Conservation (phyloP, 2,888 invertebrate species). For the Shargacucullia verbasci region DNA sequence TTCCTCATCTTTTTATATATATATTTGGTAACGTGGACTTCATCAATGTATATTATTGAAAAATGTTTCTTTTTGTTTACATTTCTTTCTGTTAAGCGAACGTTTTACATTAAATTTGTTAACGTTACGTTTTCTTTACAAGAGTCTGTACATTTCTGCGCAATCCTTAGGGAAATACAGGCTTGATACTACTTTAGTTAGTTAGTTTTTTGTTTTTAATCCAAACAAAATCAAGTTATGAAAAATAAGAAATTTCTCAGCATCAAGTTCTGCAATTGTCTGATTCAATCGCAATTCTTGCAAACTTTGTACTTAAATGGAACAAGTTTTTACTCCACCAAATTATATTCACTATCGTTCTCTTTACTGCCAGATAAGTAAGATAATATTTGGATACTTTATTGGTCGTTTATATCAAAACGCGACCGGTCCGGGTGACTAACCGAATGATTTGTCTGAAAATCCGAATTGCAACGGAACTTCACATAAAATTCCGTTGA, state of each 20-base stretch:
- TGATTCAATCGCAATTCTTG: slow-evolving; percentile 39
- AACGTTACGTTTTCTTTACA: too few species aligned
- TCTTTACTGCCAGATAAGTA: slow-evolving; percentile 35
- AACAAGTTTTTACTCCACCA: slow-evolving; percentile 43
- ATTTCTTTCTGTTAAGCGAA: too few species aligned
- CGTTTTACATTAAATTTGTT: too few species aligned
- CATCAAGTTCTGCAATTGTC: slow-evolving; percentile 33
- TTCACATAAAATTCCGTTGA: slow-evolving; percentile 47
- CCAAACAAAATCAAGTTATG: slow-evolving; percentile 31
- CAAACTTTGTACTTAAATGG: slow-evolving; percentile 33
- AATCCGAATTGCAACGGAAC: slow-evolving; percentile 42
- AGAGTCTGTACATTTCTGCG: too few species aligned
- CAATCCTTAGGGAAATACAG: too few species aligned
- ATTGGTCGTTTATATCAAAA: slow-evolving; percentile 47
- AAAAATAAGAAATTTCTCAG: slow-evolving; percentile 15
- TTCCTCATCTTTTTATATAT: neutral
- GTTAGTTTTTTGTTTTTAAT: slow-evolving; percentile 27
- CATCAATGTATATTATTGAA: too few species aligned
- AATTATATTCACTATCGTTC: slow-evolving; percentile 51
- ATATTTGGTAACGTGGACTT: neutral
- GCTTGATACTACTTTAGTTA: too few species aligned
- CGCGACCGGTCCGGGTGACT: slow-evolving; percentile 43
- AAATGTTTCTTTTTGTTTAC: too few species aligned
- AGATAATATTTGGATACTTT: slow-evolving; percentile 49
- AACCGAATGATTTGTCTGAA: slow-evolving; percentile 53